Evolutionary conservation across 2,797 vertebrate genomes (phyloP).

Genomic region (Smutsia temminckii): DNA sequence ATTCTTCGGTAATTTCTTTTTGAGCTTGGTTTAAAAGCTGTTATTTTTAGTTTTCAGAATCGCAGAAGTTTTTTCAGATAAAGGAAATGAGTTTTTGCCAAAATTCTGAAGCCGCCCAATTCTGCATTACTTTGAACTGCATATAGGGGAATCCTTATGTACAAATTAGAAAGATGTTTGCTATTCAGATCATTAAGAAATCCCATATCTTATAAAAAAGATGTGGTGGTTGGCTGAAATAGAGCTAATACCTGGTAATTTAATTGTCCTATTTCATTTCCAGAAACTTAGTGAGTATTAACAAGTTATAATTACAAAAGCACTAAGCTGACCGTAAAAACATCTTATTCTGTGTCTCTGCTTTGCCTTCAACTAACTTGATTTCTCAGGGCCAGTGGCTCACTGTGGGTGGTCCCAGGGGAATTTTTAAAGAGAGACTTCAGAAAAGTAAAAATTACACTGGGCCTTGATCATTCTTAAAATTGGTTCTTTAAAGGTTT

Average conservation of each 20-base stretch:
- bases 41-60: neutral
- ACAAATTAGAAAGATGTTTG: neutral
- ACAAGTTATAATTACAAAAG: slow-evolving; percentile 26
- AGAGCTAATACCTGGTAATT: neutral
- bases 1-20: slow-evolving; percentile 23
- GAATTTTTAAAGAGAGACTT: neutral
- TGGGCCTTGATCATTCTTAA: neutral
- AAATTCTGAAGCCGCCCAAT: neutral
- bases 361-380: neutral
- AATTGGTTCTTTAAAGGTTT: neutral
- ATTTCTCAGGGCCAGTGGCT: neutral
- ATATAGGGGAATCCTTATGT: neutral
- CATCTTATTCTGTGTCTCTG: neutral
- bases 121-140: neutral
- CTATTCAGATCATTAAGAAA: neutral
- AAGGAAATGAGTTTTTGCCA: neutral
- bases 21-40: neutral
- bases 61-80: neutral
- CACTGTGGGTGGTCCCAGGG: neutral
- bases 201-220: neutral
- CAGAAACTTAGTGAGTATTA: neutral
- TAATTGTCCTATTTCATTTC: neutral
- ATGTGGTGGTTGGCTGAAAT: neutral
- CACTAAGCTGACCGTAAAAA: neutral
- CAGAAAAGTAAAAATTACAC: neutral